Evolutionary conservation across 2,888 invertebrate genomes (phyloP).

Genomic region (Micropterix aruncella): DNA sequence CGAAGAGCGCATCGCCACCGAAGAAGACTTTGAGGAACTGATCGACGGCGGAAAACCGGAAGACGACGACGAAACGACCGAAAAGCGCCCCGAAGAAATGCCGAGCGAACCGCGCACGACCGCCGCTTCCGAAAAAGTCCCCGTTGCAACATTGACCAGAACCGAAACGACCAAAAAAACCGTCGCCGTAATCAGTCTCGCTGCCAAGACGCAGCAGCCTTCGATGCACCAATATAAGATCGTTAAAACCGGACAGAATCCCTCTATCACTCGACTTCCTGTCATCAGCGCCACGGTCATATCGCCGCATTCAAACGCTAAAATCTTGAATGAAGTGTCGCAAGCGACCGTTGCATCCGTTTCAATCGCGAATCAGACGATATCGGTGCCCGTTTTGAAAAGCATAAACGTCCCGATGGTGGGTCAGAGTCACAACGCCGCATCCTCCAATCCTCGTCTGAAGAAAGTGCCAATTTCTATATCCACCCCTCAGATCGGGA

Average conservation of each 20-base stretch:
- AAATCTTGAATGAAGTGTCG: conserved; percentile 38
- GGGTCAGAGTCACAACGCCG: conserved; percentile 18
- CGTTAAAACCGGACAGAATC: conserved; percentile 22
- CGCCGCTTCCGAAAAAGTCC: conserved; percentile 7
- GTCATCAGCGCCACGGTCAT: conserved; percentile 24
- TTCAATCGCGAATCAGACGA: conserved; percentile 36
- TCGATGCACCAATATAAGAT: conserved; percentile 33
- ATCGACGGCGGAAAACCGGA: conserved; percentile 47
- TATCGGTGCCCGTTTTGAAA: conserved; percentile 34
- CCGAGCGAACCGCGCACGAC: conserved; percentile 24
- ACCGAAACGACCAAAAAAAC: conserved; percentile 38
- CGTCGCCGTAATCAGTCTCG: conserved; percentile 36
- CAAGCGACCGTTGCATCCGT: conserved; percentile 43
- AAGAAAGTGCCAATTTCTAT: conserved; percentile 28
- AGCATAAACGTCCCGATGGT: conserved; percentile 27
- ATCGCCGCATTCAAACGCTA: conserved; percentile 29
- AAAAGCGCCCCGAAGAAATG: conserved; percentile 18
- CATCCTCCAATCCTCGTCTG: conserved; percentile 20
- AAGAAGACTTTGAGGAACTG: conserved; percentile 51
- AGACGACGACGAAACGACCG: conserved; percentile 24
- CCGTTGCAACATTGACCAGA: conserved; percentile 14
- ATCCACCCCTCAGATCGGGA: conserved; percentile 25
- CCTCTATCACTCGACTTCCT: conserved; percentile 25
- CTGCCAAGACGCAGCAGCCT: conserved; percentile 26
- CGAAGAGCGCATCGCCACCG: conserved; percentile 47